Percentiles rank a stretch among this genome's conserved stretches.
Evolutionary conservation across 2,888 invertebrate species (phyloP).

Genomic region (Flexamia atlantica): DNA sequence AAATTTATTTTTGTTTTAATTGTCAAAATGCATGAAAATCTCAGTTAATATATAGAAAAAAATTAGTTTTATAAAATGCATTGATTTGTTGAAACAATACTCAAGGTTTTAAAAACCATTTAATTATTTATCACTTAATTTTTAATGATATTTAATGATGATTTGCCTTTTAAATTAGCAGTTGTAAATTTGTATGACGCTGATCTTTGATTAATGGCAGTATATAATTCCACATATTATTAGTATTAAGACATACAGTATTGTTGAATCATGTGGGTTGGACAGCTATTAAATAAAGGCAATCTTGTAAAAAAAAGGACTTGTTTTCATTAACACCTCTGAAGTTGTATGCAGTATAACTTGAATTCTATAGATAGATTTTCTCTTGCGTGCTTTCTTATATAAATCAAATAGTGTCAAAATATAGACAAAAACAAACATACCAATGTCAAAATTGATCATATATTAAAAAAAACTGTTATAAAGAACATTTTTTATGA

Average conservation of each 20-base stretch:
- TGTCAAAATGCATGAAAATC: background rate
- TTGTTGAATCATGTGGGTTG: conserved; percentile 46
- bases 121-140: background rate
- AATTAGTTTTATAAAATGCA: background rate
- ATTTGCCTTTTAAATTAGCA: background rate
- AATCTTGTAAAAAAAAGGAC: conserved; percentile 9
- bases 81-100: background rate
- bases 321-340: background rate
- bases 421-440: too few species aligned
- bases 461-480: too few species aligned
- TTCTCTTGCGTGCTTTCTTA: too few species aligned
- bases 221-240: conserved; percentile 17
- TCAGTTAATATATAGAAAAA: background rate
- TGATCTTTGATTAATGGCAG: conserved; percentile 14
- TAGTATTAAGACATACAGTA: conserved; percentile 48
- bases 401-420: too few species aligned
- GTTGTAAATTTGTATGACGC: background rate
- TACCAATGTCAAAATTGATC: too few species aligned
- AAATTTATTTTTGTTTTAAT: background rate
- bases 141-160: background rate
- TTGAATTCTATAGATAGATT: too few species aligned
- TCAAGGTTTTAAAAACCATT: conserved; percentile 13
- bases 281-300: conserved; percentile 46
- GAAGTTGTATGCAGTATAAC: too few species aligned
- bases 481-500: too few species aligned